A percentile compares a stretch with the other conserved stretches of the same genome.
These are phyloP conservation scores for Amblyornis subalaris DNA, from an alignment of 2,113 vertebrate genomes.

Conservation along the genomic window DNA sequence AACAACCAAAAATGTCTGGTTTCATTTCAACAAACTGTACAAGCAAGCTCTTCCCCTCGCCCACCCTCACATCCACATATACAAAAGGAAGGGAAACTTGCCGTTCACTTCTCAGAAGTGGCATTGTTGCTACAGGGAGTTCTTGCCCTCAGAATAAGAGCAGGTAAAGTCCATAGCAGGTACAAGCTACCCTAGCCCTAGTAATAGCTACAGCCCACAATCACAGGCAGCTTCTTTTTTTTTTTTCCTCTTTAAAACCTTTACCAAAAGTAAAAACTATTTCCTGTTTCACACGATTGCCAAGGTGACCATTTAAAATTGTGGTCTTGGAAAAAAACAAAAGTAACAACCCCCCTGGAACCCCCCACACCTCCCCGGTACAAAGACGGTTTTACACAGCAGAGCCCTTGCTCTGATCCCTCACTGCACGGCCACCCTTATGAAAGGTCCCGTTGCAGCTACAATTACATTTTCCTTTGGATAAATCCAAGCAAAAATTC, in stretches of 20 bases:
- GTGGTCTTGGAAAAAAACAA: constrained; percentile 25
- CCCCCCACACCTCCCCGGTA: constrained; percentile 4
- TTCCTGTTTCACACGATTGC: constrained; percentile 42
- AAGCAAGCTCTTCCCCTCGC: constrained; percentile 71
- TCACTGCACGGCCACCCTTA: constrained; percentile 37
- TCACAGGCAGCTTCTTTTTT: constrained; percentile 57
- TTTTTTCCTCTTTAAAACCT: constrained; percentile 34
- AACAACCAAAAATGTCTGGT: constrained; percentile 73
- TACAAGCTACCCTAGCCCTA: constrained; percentile 48
- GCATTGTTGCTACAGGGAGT: constrained; percentile 75
- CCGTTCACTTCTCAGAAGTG: constrained; percentile 80
- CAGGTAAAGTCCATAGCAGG: constrained; percentile 51
- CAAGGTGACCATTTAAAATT: constrained; percentile 43
- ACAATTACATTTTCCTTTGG: constrained; percentile 58
- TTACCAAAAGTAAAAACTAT: constrained; percentile 43
- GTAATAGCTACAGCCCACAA: constrained; percentile 48
- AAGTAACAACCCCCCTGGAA: constrained; percentile 7
- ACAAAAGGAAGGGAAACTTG: constrained; percentile 80
- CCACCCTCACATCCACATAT: constrained; percentile 74
- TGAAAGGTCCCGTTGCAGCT: constrained; percentile 19
- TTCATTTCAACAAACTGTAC: constrained; percentile 74
- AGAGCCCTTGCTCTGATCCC: constrained; percentile 32
- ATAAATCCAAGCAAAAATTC: constrained; percentile 60
- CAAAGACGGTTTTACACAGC: constrained; percentile 33
- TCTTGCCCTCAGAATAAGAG: constrained; percentile 60